Percentiles rank a stretch among this genome's conserved stretches.
These are phyloP conservation scores for Lissocephala sabroskyi DNA, from an alignment of 2,888 invertebrate genomes.

Conservation along the genomic window DNA sequence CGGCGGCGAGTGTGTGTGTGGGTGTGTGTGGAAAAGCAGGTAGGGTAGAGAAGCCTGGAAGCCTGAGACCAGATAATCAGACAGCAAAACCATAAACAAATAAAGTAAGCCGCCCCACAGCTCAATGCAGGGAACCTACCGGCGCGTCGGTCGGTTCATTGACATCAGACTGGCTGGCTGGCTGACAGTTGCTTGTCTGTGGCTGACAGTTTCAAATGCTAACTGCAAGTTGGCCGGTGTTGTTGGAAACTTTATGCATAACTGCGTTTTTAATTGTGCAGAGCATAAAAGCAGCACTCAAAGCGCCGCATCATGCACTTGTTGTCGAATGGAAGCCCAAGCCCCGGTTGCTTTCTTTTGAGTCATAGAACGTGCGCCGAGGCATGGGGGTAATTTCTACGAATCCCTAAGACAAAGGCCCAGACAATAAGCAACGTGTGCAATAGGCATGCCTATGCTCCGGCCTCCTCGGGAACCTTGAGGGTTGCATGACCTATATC, in stretches of 20 bases:
- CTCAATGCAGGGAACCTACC: slow-evolving; percentile 22
- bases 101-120: slow-evolving; percentile 48
- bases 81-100: slow-evolving; percentile 57
- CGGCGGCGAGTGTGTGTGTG: not conserved
- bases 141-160: slow-evolving; percentile 44
- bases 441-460: slow-evolving; percentile 14
- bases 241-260: slow-evolving; percentile 29
- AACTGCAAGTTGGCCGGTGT: not conserved
- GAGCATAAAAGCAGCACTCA: slow-evolving; percentile 58
- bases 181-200: slow-evolving; percentile 10
- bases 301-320: slow-evolving; percentile 39
- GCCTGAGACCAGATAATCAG: slow-evolving; percentile 60
- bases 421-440: slow-evolving; percentile 32
- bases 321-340: slow-evolving; percentile 24
- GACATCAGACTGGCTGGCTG: slow-evolving; percentile 35
- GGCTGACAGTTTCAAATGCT: not conserved
- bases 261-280: slow-evolving; percentile 65
- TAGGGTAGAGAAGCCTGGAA: slow-evolving; percentile 1
- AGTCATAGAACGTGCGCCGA: too few relatives aligned
- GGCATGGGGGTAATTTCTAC: slow-evolving; percentile 41
- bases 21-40: slow-evolving; percentile 2
- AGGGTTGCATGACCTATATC: slow-evolving; percentile 66
- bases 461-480: slow-evolving; percentile 46
- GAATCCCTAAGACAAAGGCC: slow-evolving; percentile 36
- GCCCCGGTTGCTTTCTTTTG: not conserved